Evolutionary conservation across 2,113 vertebrate species (phyloP), one percentile per base, ranked within the genome.

Genomic region (Riparia riparia): DNA sequence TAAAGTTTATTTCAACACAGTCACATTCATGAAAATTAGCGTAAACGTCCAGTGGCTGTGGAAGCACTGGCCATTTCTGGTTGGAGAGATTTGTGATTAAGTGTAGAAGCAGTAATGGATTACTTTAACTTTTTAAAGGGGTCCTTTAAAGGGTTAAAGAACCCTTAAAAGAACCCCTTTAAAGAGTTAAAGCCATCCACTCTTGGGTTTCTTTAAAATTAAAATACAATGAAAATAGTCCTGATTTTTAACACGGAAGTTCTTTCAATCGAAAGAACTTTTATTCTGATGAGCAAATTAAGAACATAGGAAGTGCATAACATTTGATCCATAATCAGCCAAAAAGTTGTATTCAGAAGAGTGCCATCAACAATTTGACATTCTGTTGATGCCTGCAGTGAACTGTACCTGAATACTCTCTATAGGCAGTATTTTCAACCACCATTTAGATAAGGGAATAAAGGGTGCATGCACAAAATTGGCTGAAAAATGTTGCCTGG

Each of bases 31-130:
- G 4, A 87, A 82, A 93, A 61, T 14, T 1, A 71, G 29, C 10
- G 44, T 54, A 24, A 82, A 86, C n/a, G 34, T 45, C 56, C 14
- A 29, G 8, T 32, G 50, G 10, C 14, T 69, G 44, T 70, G 10
- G 14, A 82, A 80, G 13, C 22, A 34, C 7, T 1, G 1, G 20
- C 15, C 17, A 8, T 11, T 54, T 26, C 39, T 0, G 32, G 16
- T 24, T n/a, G 1, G 1, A 63, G 11, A 82, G 8, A 37, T 65
- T 82, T 74, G 49, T 12, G 4, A 66, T 41, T n/a, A 68, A 51
- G 14, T 28, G 50, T 17, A 56, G 6, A 56, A 85, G 37, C 2
- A 91, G 12, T 68, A 82, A 82, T 14, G 11, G 4, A 56, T 78
- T 60, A 31, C 11, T 84, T 66, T 24, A 51, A 39, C 9, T 61